Evolutionary conservation across 2,113 vertebrate species (phyloP).

Genomic region (Ptyas mucosa): DNA sequence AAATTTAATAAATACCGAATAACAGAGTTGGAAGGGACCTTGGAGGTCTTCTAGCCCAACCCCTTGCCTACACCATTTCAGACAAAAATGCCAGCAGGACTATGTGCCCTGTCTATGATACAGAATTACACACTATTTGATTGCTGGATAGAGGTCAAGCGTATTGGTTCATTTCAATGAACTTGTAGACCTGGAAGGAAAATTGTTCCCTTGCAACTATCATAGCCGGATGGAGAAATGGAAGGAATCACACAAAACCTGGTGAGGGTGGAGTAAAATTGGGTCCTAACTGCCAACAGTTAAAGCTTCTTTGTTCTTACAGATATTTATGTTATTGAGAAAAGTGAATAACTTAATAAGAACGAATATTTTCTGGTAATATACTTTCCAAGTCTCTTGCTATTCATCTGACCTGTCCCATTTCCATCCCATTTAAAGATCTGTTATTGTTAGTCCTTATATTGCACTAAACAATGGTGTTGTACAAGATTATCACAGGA

Average conservation of each 20-base stretch:
- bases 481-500: too few species aligned
- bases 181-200: background rate
- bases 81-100: background rate
- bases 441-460: background rate
- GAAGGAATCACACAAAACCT: background rate
- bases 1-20: background rate
- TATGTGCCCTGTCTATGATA: background rate
- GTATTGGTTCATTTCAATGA: background rate
- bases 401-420: background rate
- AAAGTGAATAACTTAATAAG: background rate
- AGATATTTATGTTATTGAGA: background rate
- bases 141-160: background rate
- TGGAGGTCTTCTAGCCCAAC: too few species aligned
- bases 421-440: background rate
- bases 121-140: background rate
- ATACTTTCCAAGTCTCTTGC: background rate
- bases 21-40: too few species aligned
- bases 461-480: background rate
- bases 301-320: background rate
- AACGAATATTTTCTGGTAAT: background rate
- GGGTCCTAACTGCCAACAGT: background rate
- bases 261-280: background rate
- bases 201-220: background rate
- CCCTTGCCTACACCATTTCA: too few species aligned
- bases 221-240: background rate